These are phyloP conservation scores for Orthonyx spaldingii DNA, from an alignment of 2,113 vertebrate genomes.

Conservation along the genomic window DNA sequence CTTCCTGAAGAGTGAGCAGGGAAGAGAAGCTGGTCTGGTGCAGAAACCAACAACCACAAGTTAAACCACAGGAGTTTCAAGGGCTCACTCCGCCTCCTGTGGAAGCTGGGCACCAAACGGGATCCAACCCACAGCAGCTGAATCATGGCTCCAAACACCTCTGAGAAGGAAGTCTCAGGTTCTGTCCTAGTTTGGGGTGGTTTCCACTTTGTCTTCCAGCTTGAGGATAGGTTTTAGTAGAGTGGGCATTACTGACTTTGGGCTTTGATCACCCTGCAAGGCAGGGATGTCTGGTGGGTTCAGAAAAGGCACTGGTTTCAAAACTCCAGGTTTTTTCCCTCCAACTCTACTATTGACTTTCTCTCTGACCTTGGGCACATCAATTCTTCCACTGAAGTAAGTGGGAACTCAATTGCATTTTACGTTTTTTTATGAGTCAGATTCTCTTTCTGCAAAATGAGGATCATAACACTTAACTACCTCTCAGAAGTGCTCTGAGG, in stretches of 20 bases:
- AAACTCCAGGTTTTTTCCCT: neutral
- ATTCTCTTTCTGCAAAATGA: conserved; percentile 60
- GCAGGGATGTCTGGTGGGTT: neutral
- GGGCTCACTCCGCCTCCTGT: neutral
- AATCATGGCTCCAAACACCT: neutral
- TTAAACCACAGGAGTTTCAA: neutral
- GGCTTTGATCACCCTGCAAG: neutral
- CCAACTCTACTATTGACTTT: conserved; percentile 30
- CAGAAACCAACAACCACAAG: neutral
- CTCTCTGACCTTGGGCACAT: conserved; percentile 43
- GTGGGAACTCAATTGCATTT: conserved; percentile 54
- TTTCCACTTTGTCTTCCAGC: neutral
- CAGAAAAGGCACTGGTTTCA: neutral
- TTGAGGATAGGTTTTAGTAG: neutral
- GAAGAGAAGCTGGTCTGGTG: neutral
- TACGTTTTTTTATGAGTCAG: conserved; percentile 57
- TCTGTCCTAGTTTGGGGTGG: neutral
- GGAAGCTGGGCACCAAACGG: neutral
- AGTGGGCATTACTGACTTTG: neutral
- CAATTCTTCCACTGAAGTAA: conserved; percentile 48
- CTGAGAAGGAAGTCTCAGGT: neutral
- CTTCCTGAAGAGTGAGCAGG: neutral
- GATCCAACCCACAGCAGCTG: neutral
- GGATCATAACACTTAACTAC: conserved; percentile 62
- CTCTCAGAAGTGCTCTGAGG: conserved; percentile 47